Evolutionary conservation across 2,888 invertebrate genomes (phyloP).

Genomic region (Pterostichus madidus): DNA sequence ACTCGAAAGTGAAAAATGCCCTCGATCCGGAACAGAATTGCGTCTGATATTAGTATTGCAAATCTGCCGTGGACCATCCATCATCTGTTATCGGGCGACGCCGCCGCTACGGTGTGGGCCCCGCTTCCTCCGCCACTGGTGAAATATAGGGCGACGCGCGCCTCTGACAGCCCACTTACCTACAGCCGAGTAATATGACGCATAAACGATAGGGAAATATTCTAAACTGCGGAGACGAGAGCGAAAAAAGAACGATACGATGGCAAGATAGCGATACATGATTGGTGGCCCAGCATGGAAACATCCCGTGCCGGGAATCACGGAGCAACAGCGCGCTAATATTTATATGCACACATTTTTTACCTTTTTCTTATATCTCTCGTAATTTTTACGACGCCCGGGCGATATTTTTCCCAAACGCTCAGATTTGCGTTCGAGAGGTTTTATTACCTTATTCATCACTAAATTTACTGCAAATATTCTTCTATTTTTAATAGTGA

Average conservation of each 20-base stretch:
- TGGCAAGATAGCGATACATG: conserved; percentile 11
- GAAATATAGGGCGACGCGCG: conserved; percentile 52
- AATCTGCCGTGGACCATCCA: conserved; percentile 64
- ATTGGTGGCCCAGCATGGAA: background rate
- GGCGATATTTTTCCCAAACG: conserved; percentile 18
- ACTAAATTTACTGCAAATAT: conserved; percentile 4
- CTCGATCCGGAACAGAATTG: conserved; percentile 61
- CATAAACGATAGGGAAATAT: conserved; percentile 59
- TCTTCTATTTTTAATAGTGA: background rate
- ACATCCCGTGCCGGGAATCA: background rate
- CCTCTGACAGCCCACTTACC: conserved; percentile 63
- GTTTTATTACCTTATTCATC: conserved; percentile 36
- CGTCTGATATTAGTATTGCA: conserved; percentile 66
- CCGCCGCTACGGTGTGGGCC: conserved; percentile 2
- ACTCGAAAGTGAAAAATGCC: conserved; percentile 64
- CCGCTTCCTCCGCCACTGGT: conserved; percentile 5
- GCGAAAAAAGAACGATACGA: conserved; percentile 11
- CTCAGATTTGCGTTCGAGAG: conserved; percentile 27
- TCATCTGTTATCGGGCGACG: conserved; percentile 64
- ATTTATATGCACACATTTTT: conserved; percentile 21
- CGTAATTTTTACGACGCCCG: conserved; percentile 8
- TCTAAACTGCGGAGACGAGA: conserved; percentile 25
- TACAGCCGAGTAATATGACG: conserved; percentile 27
- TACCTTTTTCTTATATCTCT: conserved; percentile 32
- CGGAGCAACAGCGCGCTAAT: conserved; percentile 15